phyloP scores from a whole-genome alignment of 2,888 invertebrate species.

The Chloroclysta siterata region DNA sequence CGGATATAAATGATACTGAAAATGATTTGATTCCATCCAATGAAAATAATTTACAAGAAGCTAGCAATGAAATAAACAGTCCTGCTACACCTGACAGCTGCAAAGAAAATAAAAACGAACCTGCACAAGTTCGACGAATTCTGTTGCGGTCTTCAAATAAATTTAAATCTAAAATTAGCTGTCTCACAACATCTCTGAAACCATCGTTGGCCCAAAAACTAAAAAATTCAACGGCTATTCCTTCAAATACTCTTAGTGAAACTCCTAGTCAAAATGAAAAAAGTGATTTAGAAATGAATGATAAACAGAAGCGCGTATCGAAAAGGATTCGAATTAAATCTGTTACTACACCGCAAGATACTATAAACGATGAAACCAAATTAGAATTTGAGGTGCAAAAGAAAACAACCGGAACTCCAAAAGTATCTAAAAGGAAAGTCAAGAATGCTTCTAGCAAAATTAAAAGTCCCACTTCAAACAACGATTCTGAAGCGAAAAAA shows the following conservation, averaged over 20 bases:
- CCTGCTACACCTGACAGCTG: conserved; percentile 35
- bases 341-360: conserved; percentile 6
- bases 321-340: conserved; percentile 37
- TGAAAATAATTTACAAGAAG: conserved; percentile 28
- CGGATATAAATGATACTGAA: background rate
- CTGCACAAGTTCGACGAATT: conserved; percentile 49
- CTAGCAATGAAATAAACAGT: conserved; percentile 33
- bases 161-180: conserved; percentile 32
- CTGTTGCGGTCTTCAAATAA: conserved; percentile 60
- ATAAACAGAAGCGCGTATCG: conserved; percentile 29
- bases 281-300: conserved; percentile 9
- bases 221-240: conserved; percentile 23
- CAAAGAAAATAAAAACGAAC: conserved; percentile 52
- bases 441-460: background rate
- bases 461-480: conserved; percentile 1
- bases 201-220: conserved; percentile 32
- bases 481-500: conserved; percentile 2
- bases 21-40: conserved; percentile 4
- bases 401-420: background rate
- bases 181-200: conserved; percentile 18
- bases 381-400: background rate
- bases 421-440: conserved; percentile 1
- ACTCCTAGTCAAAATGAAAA: conserved; percentile 15
- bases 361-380: conserved; percentile 11
- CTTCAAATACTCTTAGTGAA: conserved; percentile 8